phyloP scores from a whole-genome alignment of 2,888 invertebrate species.

The Mesoligia furuncula region DNA sequence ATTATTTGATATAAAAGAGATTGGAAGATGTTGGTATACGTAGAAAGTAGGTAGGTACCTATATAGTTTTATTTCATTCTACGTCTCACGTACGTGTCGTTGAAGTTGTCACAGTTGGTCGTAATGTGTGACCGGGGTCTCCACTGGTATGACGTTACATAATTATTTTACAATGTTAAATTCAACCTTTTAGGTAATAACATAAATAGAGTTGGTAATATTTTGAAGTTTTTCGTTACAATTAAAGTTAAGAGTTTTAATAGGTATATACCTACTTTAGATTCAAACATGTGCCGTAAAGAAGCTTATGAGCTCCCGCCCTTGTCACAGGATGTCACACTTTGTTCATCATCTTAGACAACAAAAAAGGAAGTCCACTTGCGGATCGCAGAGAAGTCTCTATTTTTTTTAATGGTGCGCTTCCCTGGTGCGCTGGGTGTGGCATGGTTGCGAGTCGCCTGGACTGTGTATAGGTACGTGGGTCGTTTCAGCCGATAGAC shows the following conservation, averaged over 20 bases:
- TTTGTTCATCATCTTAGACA: neutral
- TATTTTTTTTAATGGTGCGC: neutral
- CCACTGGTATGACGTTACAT: too few relatives aligned
- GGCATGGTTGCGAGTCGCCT: too few relatives aligned
- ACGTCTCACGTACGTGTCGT: neutral
- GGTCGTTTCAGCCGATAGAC: too few relatives aligned
- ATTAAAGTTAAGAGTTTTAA: neutral
- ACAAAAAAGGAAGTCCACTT: neutral
- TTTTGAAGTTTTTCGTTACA: neutral
- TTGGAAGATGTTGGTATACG: neutral
- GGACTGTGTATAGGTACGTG: too few relatives aligned
- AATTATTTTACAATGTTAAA: neutral
- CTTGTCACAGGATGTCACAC: neutral
- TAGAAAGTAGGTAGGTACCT: too few relatives aligned
- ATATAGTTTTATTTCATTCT: neutral
- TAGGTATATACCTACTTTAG: too few relatives aligned
- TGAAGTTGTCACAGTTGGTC: neutral
- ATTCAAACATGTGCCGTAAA: neutral
- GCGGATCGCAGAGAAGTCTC: too few relatives aligned
- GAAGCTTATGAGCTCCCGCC: neutral
- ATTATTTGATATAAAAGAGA: constrained; percentile 2
- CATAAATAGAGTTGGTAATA: neutral
- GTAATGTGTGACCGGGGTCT: neutral
- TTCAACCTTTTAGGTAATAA: too few relatives aligned
- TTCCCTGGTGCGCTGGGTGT: too few relatives aligned